A percentile compares a stretch with the other conserved stretches of the same genome.
phyloP scores from a whole-genome alignment of 2,113 vertebrate species.

The Calidris pygmaea region DNA sequence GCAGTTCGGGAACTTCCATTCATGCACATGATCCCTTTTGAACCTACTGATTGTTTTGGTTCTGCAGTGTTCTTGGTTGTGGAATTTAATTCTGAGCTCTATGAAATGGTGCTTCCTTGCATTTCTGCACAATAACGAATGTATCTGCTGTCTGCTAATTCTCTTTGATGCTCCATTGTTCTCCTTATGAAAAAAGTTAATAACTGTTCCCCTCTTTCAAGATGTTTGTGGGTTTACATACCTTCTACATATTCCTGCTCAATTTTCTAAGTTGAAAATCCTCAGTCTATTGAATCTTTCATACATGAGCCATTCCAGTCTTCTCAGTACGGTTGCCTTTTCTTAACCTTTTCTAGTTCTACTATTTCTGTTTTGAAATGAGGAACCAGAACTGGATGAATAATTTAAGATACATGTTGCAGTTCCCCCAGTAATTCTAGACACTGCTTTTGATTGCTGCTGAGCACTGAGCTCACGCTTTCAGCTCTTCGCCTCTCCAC shows the following conservation, averaged over 20 bases:
- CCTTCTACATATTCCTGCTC: neutral
- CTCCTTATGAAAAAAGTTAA: neutral
- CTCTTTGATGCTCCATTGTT: neutral
- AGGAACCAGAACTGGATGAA: constrained; percentile 2
- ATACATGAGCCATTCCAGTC: neutral
- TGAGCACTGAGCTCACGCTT: neutral
- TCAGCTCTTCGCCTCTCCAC: neutral
- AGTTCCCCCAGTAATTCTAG: constrained; percentile 7
- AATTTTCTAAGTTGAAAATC: neutral
- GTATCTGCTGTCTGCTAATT: neutral
- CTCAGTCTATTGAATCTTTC: neutral
- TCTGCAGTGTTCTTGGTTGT: neutral
- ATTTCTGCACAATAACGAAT: neutral
- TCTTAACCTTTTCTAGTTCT: neutral
- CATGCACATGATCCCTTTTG: neutral
- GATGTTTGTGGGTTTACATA: neutral
- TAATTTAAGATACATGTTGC: neutral
- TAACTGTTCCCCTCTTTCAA: neutral
- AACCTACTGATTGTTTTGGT: neutral
- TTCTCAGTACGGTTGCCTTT: neutral
- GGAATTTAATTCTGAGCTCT: neutral
- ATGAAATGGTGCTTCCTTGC: neutral
- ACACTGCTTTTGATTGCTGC: neutral
- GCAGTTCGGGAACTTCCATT: neutral
- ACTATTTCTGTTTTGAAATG: constrained; percentile 31